Base-by-base conservation (phyloP, 2,113 vertebrate species). In the Chaetorhynchus papuensis region DNA sequence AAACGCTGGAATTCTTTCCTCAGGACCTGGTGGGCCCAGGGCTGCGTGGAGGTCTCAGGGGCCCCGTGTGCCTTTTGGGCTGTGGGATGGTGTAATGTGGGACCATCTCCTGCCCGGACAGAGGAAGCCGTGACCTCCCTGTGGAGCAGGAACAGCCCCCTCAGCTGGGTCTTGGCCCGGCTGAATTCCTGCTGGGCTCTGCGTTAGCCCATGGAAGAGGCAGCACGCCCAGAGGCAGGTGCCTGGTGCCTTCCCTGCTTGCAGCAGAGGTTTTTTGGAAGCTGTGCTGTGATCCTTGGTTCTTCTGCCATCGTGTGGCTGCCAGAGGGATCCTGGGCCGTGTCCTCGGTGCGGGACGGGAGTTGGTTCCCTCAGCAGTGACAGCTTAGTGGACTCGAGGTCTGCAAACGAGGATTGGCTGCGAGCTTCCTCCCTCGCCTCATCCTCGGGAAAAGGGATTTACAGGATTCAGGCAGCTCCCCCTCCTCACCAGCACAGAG, bases 261-360 rank as follows among this genome's bases (percentile, higher is more conserved):
- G 59, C 52, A 59, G 52, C 33, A 23, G 49, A 0, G 45, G 2
- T 59, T 78, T 78, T 50, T 39, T 3, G 11, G 44, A 10, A 45
- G 1, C 24, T 49, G 49, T n/a, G 77, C 72, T 3, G 10, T 31
- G 86, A 6, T 60, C n/a, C 75, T 93, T 91, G 92, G 33, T 60
- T 91, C 81, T 91, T 28, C 87, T 82, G 96, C 95, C 95, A 96
- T 59, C 87, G 39, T 91, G 95, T 93, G 95, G 93, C 71, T 83
- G 83, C 49, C 20, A 5, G 44, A 50, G 80, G 63, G 59, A 68
- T 19, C 68, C 87, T 41, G 83, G 45, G 52, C 72, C 41, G 28
- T 26, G 44, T 33, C 35, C 0, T 0, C 60, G 26, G 10, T 4
- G 31, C 0, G 0, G 9, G 27, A 1, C 11, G 9, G 42, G 39